Percentiles rank a stretch among this genome's conserved stretches.
These are phyloP conservation scores for Cistogaster globosa DNA, from an alignment of 2,888 invertebrate species.

Conservation along the genomic window DNA sequence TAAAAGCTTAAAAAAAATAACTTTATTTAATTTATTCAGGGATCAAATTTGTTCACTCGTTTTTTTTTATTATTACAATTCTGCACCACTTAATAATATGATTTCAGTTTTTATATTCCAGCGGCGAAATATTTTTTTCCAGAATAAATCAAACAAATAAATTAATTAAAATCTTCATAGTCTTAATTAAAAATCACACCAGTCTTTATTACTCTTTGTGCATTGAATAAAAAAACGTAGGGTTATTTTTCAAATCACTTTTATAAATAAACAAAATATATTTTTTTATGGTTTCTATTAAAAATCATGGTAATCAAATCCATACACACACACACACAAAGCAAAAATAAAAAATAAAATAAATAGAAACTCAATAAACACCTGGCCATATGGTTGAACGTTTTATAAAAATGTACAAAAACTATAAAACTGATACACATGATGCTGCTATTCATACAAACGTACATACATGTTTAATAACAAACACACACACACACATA, in stretches of 20 bases:
- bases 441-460: conserved; percentile 5
- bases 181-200: conserved; percentile 52
- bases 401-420: conserved; percentile 16
- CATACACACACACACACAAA: conserved; percentile 13
- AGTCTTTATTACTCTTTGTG: conserved; percentile 3
- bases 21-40: too few relatives aligned
- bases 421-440: conserved; percentile 47
- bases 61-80: too few relatives aligned
- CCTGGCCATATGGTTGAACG: conserved; percentile 56
- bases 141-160: too few relatives aligned
- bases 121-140: too few relatives aligned
- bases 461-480: neutral
- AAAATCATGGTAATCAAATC: conserved; percentile 45
- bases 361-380: conserved; percentile 64
- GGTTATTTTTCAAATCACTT: conserved; percentile 67
- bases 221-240: conserved; percentile 40
- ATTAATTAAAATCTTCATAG: too few relatives aligned
- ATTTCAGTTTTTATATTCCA: too few relatives aligned
- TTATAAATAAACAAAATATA: conserved; percentile 15
- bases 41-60: too few relatives aligned
- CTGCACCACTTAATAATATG: too few relatives aligned
- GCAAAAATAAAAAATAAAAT: neutral
- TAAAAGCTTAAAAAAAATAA: too few relatives aligned
- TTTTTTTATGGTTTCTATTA: conserved; percentile 58
- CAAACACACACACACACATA: neutral